Evolutionary conservation across 2,888 invertebrate species (phyloP).

Genomic region (Saturnia japonica): DNA sequence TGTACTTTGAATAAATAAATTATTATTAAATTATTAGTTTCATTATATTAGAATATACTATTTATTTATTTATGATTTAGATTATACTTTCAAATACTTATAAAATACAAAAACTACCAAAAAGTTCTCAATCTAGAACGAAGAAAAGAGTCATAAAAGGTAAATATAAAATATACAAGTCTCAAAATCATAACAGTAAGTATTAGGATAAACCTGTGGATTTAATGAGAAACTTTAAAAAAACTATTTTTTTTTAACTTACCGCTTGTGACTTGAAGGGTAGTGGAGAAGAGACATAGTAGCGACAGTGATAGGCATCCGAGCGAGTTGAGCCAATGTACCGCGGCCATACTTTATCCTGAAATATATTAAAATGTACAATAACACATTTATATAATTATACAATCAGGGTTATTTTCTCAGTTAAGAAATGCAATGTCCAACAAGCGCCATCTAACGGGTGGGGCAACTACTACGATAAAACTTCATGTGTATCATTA

Average conservation of each 20-base stretch:
- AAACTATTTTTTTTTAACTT: too few relatives aligned
- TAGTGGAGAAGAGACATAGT: slow-evolving; percentile 87
- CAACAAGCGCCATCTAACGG: slow-evolving; percentile 53
- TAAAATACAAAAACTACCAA: too few relatives aligned
- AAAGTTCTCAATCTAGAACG: too few relatives aligned
- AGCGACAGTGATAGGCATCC: slow-evolving; percentile 89
- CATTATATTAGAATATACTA: too few relatives aligned
- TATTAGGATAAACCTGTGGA: neutral
- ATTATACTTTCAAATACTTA: too few relatives aligned
- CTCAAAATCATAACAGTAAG: neutral
- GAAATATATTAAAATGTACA: slow-evolving; percentile 35
- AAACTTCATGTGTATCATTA: neutral
- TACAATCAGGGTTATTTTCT: neutral
- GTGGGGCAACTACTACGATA: slow-evolving; percentile 35
- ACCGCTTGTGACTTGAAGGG: slow-evolving; percentile 90
- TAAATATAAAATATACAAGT: neutral
- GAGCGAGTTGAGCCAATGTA: slow-evolving; percentile 91
- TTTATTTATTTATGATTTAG: too few relatives aligned
- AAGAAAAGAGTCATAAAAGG: neutral
- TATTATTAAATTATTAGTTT: too few relatives aligned
- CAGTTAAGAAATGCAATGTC: neutral
- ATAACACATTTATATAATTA: neutral
- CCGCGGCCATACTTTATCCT: slow-evolving; percentile 93
- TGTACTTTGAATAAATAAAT: too few relatives aligned
- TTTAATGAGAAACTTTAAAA: neutral